Percentiles rank a stretch among this genome's conserved stretches.
phyloP scores from a whole-genome alignment of 2,113 vertebrate species.

The Lampris incognitus region DNA sequence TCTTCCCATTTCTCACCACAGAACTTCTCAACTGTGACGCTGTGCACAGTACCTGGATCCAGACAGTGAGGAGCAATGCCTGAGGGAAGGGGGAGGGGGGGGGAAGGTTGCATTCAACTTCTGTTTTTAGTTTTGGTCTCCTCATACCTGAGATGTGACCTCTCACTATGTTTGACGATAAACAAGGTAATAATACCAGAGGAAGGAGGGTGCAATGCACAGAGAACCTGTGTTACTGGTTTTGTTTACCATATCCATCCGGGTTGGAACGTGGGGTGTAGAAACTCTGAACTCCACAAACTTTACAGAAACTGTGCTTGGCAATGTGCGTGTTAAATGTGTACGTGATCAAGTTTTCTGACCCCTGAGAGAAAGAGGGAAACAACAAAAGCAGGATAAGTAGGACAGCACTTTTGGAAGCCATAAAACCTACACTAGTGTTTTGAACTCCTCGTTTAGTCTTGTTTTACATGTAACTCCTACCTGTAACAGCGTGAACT shows the following conservation, averaged over 20 bases:
- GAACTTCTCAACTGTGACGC: conserved; percentile 86
- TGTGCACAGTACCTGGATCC: conserved; percentile 89
- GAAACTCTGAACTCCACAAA: conserved; percentile 97
- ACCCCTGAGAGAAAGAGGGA: conserved; percentile 80
- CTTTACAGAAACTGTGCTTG: conserved; percentile 95
- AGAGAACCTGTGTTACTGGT: neutral
- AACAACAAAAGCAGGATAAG: neutral
- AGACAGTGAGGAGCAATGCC: conserved; percentile 93
- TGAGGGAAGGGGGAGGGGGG: conserved; percentile 55
- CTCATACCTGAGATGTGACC: neutral
- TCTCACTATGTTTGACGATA: neutral
- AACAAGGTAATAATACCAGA: too few species aligned
- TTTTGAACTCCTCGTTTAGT: neutral
- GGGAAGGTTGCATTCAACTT: neutral
- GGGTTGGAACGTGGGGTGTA: conserved; percentile 95
- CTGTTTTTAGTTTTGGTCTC: too few species aligned
- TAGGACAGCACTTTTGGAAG: neutral
- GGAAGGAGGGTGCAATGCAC: too few species aligned
- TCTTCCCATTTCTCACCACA: conserved; percentile 93
- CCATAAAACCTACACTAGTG: neutral
- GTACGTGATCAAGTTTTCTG: conserved; percentile 90
- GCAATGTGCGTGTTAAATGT: conserved; percentile 93
- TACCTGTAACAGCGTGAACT: conserved; percentile 93
- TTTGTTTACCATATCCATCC: conserved; percentile 89
- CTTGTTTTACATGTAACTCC: neutral